Evolutionary conservation across 1,140 invertebrate genomes (phyloP).

Genomic region (Adelges cooleyi): DNA sequence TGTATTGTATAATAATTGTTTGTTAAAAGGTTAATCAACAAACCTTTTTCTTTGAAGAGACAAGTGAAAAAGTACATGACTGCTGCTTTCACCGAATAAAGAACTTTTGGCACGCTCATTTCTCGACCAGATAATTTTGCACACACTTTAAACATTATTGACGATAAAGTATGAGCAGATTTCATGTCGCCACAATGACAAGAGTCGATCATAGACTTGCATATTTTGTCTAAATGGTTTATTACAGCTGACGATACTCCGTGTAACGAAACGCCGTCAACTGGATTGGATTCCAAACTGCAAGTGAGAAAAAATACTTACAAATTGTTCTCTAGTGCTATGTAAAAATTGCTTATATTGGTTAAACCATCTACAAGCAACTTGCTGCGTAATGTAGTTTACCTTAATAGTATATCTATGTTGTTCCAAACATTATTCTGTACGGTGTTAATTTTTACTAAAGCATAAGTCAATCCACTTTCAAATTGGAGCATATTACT

Average conservation of each 20-base stretch:
- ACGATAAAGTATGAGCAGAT: constrained; percentile 3
- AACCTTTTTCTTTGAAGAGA: constrained; percentile 42
- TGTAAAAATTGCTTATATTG: too few species aligned
- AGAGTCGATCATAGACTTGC: constrained; percentile 14
- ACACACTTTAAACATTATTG: constrained; percentile 11
- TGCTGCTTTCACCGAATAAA: constrained; percentile 42
- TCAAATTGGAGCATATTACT: constrained; percentile 5
- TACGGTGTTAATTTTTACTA: background rate
- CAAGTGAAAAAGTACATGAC: constrained; percentile 66
- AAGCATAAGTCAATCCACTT: constrained; percentile 3
- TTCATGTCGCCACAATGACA: constrained; percentile 13
- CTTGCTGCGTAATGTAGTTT: background rate
- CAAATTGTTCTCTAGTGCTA: too few species aligned
- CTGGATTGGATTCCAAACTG: constrained; percentile 9
- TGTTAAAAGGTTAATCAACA: too few species aligned
- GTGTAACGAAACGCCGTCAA: background rate
- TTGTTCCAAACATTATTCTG: constrained; percentile 8
- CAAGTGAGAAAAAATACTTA: too few species aligned
- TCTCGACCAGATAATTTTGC: constrained; percentile 8
- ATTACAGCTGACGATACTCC: constrained; percentile 9
- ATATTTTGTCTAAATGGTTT: constrained; percentile 13
- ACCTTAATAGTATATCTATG: constrained; percentile 8
- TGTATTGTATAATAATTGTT: too few species aligned
- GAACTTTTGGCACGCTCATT: constrained; percentile 19
- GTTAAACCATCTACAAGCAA: too few species aligned